Evolutionary conservation across 2,888 invertebrate species (phyloP).

Genomic region (Sarcophaga variegata): DNA sequence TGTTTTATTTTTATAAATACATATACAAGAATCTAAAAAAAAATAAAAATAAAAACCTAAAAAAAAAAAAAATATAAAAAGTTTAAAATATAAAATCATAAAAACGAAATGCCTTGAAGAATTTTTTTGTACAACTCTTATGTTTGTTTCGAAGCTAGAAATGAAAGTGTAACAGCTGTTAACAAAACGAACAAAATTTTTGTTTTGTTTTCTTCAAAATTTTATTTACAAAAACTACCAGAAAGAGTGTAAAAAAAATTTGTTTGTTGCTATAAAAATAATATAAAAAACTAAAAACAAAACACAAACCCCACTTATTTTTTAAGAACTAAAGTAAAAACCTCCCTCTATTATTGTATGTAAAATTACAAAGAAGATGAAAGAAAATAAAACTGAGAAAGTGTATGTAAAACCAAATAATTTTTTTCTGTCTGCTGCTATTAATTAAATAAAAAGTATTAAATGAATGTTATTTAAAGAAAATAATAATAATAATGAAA

Average conservation of each 20-base stretch:
- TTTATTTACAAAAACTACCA: slow-evolving; percentile 34
- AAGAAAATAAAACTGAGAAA: too few species aligned
- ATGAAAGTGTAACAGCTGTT: not conserved
- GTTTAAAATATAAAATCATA: not conserved
- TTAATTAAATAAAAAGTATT: slow-evolving; percentile 35
- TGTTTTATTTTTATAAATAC: not conserved
- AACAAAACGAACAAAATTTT: slow-evolving; percentile 7
- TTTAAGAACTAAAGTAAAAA: not conserved
- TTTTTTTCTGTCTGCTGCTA: slow-evolving; percentile 56
- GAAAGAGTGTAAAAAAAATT: not conserved
- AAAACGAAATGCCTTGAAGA: slow-evolving; percentile 65
- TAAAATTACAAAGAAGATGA: slow-evolving; percentile 28
- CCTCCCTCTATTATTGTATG: slow-evolving; percentile 34
- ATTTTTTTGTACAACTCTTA: slow-evolving; percentile 54
- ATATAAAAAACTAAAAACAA: not conserved
- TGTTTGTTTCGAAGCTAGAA: slow-evolving; percentile 25
- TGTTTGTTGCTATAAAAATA: slow-evolving; percentile 39
- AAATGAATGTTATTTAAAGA: slow-evolving; percentile 53
- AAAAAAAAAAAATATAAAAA: slow-evolving; percentile 6
- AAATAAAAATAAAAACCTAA: not conserved
- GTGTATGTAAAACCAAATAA: not conserved
- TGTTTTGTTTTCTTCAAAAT: slow-evolving; percentile 41
- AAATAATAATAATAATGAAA: not conserved
- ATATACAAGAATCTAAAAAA: not conserved
- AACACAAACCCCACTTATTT: not conserved